Evolutionary conservation across 2,797 vertebrate species (phyloP).

Genomic region (Nasua narica): DNA sequence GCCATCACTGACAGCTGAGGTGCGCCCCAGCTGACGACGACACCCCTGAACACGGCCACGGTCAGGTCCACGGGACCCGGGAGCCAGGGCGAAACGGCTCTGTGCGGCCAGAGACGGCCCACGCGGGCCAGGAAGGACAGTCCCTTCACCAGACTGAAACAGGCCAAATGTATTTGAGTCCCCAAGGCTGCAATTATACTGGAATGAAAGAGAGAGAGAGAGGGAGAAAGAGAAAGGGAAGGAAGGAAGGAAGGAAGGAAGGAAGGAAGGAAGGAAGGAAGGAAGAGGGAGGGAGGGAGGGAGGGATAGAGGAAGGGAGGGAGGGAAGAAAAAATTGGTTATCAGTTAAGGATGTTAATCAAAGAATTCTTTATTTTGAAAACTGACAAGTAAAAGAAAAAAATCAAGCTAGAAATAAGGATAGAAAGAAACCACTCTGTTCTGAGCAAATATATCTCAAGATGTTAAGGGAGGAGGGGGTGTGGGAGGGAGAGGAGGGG

Average conservation of each 20-base stretch:
- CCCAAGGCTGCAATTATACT: background rate
- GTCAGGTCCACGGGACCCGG: background rate
- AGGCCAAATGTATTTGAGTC: background rate
- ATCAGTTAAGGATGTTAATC: background rate
- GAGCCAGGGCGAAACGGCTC: background rate
- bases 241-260: background rate
- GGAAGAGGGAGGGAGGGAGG: too few species aligned
- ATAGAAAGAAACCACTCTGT: background rate
- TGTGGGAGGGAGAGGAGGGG: background rate
- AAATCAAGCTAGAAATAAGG: background rate
- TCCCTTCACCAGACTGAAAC: too few species aligned
- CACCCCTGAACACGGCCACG: background rate
- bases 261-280: background rate
- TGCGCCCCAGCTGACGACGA: background rate
- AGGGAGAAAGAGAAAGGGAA: too few species aligned
- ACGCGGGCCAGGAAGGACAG: rapidly evolving
- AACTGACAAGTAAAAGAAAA: conserved; percentile 1
- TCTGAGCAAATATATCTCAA: background rate
- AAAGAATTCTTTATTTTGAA: conserved; percentile 23
- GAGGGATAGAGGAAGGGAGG: background rate
- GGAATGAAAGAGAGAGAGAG: background rate
- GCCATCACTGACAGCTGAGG: background rate
- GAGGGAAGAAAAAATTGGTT: background rate
- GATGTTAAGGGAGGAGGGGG: background rate
- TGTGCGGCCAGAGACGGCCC: background rate